These are phyloP conservation scores for Helicoverpa armigera DNA, from an alignment of 1,140 invertebrate genomes.

Conservation along the genomic window DNA sequence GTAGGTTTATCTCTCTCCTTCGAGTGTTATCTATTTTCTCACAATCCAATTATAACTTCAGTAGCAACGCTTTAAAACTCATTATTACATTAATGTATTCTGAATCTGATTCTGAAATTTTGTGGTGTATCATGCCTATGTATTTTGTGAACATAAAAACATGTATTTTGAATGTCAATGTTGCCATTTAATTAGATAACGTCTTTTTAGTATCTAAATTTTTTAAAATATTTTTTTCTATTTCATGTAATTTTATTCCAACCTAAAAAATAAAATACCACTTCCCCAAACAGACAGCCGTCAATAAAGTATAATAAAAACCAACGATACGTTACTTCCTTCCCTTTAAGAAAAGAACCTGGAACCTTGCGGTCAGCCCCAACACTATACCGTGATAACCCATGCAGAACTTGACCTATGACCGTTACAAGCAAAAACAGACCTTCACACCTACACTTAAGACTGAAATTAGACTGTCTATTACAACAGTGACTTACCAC, in stretches of 20 bases:
- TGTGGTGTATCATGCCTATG: too few relatives aligned
- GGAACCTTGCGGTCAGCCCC: constrained; percentile 76
- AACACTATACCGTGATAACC: constrained; percentile 74
- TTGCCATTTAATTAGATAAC: neutral
- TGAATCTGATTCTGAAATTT: too few relatives aligned
- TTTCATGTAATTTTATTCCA: too few relatives aligned
- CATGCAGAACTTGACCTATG: constrained; percentile 69
- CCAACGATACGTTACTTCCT: constrained; percentile 80
- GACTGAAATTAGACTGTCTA: neutral
- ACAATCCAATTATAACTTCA: too few relatives aligned
- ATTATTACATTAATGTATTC: too few relatives aligned
- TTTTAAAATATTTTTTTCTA: too few relatives aligned
- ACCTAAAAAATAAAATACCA: constrained; percentile 16
- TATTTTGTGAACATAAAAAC: too few relatives aligned
- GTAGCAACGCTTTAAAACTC: too few relatives aligned
- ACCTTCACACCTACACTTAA: constrained; percentile 44
- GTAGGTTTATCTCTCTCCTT: too few relatives aligned
- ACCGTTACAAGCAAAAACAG: constrained; percentile 40
- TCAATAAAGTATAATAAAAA: constrained; percentile 71
- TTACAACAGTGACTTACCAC: neutral
- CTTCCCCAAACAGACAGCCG: constrained; percentile 34
- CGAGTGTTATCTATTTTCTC: too few relatives aligned
- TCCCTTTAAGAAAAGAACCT: constrained; percentile 69
- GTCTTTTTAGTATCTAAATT: neutral
- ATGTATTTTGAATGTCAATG: too few relatives aligned